Evolutionary conservation across 2,797 vertebrate genomes (phyloP).

Genomic region (Podargus strigoides): DNA sequence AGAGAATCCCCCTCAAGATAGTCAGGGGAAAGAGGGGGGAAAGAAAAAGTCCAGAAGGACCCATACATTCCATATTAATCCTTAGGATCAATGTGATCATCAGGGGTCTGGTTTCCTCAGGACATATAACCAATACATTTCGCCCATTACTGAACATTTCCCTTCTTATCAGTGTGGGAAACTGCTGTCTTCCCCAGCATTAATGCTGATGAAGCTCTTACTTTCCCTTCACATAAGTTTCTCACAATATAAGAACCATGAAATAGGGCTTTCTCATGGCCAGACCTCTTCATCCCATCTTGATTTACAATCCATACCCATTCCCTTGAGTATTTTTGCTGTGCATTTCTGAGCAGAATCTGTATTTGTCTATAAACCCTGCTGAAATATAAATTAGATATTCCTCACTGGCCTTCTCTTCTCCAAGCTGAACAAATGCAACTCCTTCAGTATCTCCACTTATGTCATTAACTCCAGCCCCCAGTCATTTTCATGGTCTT

Average conservation of each 20-base stretch:
- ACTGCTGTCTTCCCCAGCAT: background rate
- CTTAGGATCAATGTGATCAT: background rate
- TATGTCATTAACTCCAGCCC: background rate
- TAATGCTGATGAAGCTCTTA: background rate
- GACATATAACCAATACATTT: background rate
- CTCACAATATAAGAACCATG: background rate
- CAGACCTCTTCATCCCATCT: background rate
- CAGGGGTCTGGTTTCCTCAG: background rate
- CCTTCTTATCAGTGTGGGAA: background rate
- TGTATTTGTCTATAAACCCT: background rate
- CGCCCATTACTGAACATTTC: background rate
- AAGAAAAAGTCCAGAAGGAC: background rate
- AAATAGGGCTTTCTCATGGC: background rate
- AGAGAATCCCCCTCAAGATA: background rate
- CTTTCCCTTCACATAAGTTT: background rate
- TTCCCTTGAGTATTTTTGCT: background rate
- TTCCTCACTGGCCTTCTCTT: background rate
- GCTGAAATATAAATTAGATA: background rate
- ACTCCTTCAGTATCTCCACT: background rate
- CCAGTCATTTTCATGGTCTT: background rate
- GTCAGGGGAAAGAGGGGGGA: fast-evolving
- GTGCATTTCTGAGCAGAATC: background rate
- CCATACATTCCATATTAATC: background rate
- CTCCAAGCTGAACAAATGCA: background rate
- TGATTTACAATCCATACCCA: background rate